Base-by-base conservation (phyloP, 2,797 vertebrate species). In the Cacajao melanocephalus region DNA sequence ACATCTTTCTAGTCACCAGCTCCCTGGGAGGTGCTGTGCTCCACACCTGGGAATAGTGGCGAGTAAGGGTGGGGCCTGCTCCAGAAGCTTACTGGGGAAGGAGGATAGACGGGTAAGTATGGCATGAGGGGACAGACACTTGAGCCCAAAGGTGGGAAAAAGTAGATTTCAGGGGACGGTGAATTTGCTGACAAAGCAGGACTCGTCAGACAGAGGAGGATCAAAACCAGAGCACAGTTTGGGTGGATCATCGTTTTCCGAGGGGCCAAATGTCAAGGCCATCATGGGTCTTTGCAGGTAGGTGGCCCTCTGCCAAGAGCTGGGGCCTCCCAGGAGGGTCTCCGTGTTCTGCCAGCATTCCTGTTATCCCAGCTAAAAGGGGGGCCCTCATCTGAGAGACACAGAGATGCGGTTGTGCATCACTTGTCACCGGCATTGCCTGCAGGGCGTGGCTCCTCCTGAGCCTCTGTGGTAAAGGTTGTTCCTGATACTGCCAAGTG, bases 331-430 rank as follows among this genome's bases (percentile, higher is more conserved):
- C 9, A 11, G 64, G 30, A 24, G 64, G 9, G 14, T n/a, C 61
- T 5, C 36, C 4, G 4, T 14, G 28, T 20, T 24, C n/a, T 12
- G 2, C 89, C 9, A 19, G 44, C 11, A 14, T 15, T 52, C 9
- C 13, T 93, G 20, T 15, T 36, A 44, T 57, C 52, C 61, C 39
- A 20, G 78, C 72, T 4, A 1, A 46, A n/a, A 13, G 61, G n/a
- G 1, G n/a, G 20, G 11, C 88, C 50, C 33, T 58, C 39, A 0
- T 14, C 9, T 0, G 19, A 48, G 46, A 20, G 58, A 57, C 30
- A n/a, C 61, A 6, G 19, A 44, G 17, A 6, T 1, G 4, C 0
- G 3, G 0, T 1, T 67, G 41, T 7, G 0, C 1, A 3, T 13
- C 0, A 0, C n/a, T 30, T 11, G 24, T 28, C 78, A 36, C 17